Conservation (phyloP, 92 coral and sea anemone species). For the Desmophyllum pertusum region DNA sequence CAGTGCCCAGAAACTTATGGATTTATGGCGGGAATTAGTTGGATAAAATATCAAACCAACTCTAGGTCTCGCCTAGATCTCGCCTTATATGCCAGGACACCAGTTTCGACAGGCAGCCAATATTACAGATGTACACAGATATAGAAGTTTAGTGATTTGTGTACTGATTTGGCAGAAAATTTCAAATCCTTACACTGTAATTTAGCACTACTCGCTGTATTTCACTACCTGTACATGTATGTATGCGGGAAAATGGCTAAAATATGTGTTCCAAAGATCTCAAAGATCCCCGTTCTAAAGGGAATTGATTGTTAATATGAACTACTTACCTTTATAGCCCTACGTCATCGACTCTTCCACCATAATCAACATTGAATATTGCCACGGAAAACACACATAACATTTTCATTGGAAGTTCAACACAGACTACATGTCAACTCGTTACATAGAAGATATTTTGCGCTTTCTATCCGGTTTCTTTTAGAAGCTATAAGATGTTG, state of each 20-base stretch:
- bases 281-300: neutral
- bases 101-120: too few species aligned
- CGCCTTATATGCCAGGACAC: neutral
- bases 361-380: too few species aligned
- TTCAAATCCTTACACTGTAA: neutral
- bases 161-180: neutral
- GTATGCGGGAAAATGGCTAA: too few species aligned
- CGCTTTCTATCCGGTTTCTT: neutral
- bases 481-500: neutral
- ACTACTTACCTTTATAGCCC: conserved; percentile 18
- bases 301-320: neutral
- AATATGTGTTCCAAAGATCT: neutral
- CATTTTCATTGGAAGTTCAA: neutral
- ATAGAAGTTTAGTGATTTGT: neutral
- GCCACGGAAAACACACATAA: neutral
- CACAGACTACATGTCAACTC: neutral
- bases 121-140: too few species aligned
- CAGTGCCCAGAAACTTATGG: neutral
- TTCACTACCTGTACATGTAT: too few species aligned
- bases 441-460: neutral
- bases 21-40: neutral
- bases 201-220: too few species aligned
- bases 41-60: neutral
- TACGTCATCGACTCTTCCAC: neutral
- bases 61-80: neutral